These are phyloP conservation scores for Nomada ruficornis DNA, from an alignment of 2,888 invertebrate genomes.

Conservation along the genomic window DNA sequence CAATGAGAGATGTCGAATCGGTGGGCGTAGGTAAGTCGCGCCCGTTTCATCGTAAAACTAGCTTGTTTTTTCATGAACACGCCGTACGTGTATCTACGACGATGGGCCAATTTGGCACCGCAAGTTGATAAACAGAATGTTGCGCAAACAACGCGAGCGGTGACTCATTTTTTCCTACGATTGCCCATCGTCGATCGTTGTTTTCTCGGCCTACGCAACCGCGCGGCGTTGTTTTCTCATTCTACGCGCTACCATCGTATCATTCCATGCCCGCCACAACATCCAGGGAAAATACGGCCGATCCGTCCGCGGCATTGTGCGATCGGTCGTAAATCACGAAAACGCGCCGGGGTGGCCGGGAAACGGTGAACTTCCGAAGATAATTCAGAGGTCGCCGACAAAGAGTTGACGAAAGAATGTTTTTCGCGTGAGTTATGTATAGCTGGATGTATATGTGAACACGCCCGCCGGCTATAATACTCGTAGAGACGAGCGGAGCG, in stretches of 20 bases:
- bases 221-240: too few species aligned
- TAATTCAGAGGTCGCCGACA: too few species aligned
- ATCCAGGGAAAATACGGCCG: too few species aligned
- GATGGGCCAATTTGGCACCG: slow-evolving; percentile 9
- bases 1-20: too few species aligned
- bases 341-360: too few species aligned
- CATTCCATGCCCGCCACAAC: too few species aligned
- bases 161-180: neutral
- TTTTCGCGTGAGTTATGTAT: neutral
- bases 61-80: slow-evolving; percentile 22
- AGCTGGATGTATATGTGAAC: neutral
- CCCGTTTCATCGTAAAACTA: slow-evolving; percentile 41
- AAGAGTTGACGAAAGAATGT: neutral
- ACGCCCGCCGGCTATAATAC: neutral
- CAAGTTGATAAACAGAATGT: slow-evolving; percentile 11
- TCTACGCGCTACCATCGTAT: too few species aligned
- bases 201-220: neutral
- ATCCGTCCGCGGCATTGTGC: too few species aligned
- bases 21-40: too few species aligned
- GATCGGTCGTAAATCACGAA: too few species aligned
- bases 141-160: neutral
- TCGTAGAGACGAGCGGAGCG: neutral
- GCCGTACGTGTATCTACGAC: neutral
- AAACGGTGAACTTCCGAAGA: too few species aligned
- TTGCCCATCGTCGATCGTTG: neutral